Conservation (phyloP, 2,888 invertebrate genomes). For the Tanytarsus gracilentus region DNA sequence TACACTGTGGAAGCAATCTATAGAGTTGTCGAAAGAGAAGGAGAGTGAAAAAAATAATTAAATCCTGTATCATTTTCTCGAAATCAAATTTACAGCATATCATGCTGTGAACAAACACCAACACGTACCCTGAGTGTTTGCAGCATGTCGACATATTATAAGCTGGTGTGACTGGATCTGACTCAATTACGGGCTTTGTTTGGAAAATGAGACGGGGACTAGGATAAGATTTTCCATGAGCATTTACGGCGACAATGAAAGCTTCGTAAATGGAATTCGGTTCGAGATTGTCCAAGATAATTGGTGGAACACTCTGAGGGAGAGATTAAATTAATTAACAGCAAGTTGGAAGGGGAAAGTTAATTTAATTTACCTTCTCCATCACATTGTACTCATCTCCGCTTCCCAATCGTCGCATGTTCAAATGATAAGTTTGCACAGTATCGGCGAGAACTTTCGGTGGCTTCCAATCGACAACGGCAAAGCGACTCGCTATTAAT, state of each 20-base stretch:
- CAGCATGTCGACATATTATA: constrained; percentile 79
- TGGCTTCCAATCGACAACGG: constrained; percentile 67
- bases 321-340: constrained; percentile 4
- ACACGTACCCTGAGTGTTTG: constrained; percentile 52
- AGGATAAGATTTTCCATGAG: constrained; percentile 66
- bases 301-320: constrained; percentile 48
- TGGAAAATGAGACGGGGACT: constrained; percentile 68
- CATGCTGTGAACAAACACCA: constrained; percentile 38
- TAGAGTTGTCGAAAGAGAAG: neutral
- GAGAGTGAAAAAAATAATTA: constrained; percentile 8
- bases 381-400: constrained; percentile 50
- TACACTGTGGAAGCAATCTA: constrained; percentile 46
- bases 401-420: constrained; percentile 48
- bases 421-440: constrained; percentile 55
- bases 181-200: constrained; percentile 56
- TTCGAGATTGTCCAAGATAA: constrained; percentile 63
- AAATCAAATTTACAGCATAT: neutral
- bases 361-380: constrained; percentile 44
- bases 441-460: constrained; percentile 64
- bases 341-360: neutral
- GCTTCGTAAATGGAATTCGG: constrained; percentile 71
- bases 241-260: constrained; percentile 68
- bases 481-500: constrained; percentile 66
- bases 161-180: constrained; percentile 43
- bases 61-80: neutral